Evolutionary conservation across 1,140 invertebrate genomes (phyloP).

Genomic region (Brachionus plicatilis): DNA sequence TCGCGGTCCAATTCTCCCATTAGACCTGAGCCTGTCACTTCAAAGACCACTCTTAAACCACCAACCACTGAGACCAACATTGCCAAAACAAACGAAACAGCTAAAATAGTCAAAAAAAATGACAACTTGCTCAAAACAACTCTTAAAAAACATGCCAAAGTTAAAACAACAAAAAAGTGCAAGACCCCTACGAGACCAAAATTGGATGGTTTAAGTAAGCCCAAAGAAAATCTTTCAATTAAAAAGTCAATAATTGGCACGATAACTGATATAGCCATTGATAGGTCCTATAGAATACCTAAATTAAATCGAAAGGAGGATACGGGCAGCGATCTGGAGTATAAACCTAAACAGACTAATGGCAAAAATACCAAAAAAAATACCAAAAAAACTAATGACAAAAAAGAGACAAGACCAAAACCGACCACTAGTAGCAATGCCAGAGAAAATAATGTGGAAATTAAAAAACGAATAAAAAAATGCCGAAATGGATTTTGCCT

Average conservation of each 20-base stretch:
- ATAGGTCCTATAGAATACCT: not conserved
- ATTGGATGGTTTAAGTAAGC: not conserved
- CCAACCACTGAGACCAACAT: not conserved
- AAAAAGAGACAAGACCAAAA: not conserved
- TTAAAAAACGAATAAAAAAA: not conserved
- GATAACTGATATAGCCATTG: not conserved
- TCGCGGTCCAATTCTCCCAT: not conserved
- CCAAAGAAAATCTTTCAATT: not conserved
- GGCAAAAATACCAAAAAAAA: not conserved
- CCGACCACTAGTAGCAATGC: not conserved
- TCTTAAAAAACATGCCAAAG: not conserved
- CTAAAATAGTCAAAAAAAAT: not conserved
- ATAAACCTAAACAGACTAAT: not conserved
- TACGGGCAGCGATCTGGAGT: not conserved
- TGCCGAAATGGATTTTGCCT: not conserved
- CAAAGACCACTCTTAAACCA: not conserved
- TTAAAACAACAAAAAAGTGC: not conserved
- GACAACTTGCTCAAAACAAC: not conserved
- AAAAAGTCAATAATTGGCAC: not conserved
- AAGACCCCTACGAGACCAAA: not conserved
- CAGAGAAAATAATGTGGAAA: not conserved
- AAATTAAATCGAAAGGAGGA: not conserved
- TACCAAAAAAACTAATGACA: not conserved
- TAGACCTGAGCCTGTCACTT: not conserved
- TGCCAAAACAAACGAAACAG: not conserved